Evolutionary conservation across 2,113 vertebrate species (phyloP).

Genomic region (Pteropus alecto): DNA sequence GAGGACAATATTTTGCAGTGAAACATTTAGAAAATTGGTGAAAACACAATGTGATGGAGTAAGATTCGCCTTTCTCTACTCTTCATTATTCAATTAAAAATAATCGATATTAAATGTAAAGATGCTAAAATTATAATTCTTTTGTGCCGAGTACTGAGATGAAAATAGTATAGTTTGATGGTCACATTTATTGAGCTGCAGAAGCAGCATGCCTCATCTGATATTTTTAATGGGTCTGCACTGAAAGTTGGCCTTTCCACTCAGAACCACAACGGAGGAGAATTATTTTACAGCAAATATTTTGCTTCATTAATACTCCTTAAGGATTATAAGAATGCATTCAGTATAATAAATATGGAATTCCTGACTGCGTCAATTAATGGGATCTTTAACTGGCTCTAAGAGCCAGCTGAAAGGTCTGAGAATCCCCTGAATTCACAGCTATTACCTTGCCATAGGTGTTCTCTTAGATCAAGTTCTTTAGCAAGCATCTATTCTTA

Average conservation of each 20-base stretch:
- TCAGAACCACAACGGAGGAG: neutral
- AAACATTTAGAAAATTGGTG: constrained; percentile 7
- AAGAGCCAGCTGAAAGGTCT: neutral
- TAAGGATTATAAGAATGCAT: neutral
- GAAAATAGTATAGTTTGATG: neutral
- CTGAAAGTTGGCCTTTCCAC: neutral
- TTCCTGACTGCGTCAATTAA: constrained; percentile 22
- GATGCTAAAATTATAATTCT: neutral
- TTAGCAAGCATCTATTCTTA: neutral
- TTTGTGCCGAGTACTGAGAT: neutral
- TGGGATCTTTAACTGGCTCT: neutral
- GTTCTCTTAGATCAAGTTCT: neutral
- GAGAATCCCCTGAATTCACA: neutral
- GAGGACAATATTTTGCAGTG: neutral
- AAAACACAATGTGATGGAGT: neutral
- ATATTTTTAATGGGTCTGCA: neutral
- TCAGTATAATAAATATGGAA: neutral
- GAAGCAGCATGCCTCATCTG: neutral
- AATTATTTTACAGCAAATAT: neutral
- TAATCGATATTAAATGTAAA: neutral
- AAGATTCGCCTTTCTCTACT: neutral
- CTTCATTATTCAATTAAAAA: constrained; percentile 40
- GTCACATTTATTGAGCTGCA: neutral
- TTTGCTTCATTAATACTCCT: neutral
- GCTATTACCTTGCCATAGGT: neutral